These are phyloP conservation scores for Nephila pilipes DNA, from an alignment of 1,140 invertebrate species.

Conservation along the genomic window DNA sequence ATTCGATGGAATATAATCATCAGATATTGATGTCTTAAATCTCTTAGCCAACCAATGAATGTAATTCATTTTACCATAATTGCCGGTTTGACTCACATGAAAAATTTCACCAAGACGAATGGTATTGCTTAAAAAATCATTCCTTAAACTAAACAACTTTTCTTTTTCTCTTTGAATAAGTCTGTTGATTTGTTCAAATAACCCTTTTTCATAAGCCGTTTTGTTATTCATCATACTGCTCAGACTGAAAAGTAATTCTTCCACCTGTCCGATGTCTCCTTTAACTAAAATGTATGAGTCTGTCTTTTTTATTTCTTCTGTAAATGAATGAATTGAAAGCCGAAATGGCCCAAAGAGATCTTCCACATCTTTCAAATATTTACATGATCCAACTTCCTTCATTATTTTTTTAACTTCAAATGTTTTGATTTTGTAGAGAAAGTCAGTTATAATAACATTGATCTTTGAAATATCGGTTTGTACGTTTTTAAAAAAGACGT, in stretches of 20 bases:
- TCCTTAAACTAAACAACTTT: background rate
- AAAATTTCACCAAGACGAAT: background rate
- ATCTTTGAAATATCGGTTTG: conserved; percentile 48
- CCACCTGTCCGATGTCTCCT: background rate
- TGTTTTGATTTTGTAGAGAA: conserved; percentile 23
- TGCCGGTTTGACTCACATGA: background rate
- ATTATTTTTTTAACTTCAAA: background rate
- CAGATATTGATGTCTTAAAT: background rate
- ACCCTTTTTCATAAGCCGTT: background rate
- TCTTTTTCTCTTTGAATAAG: background rate
- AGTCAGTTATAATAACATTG: background rate
- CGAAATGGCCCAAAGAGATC: background rate
- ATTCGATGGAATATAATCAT: too few relatives aligned
- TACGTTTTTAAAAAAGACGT: conserved; percentile 8
- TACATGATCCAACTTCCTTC: background rate
- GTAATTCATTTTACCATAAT: background rate
- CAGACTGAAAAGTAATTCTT: background rate
- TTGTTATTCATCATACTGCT: background rate
- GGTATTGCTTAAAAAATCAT: background rate
- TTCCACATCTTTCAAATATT: background rate
- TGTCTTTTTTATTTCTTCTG: background rate
- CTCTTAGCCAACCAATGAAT: background rate
- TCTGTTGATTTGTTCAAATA: background rate
- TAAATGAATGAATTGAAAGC: background rate
- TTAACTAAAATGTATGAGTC: background rate